phyloP scores from a whole-genome alignment of 2,797 vertebrate species.

The Babyrousa celebensis region DNA sequence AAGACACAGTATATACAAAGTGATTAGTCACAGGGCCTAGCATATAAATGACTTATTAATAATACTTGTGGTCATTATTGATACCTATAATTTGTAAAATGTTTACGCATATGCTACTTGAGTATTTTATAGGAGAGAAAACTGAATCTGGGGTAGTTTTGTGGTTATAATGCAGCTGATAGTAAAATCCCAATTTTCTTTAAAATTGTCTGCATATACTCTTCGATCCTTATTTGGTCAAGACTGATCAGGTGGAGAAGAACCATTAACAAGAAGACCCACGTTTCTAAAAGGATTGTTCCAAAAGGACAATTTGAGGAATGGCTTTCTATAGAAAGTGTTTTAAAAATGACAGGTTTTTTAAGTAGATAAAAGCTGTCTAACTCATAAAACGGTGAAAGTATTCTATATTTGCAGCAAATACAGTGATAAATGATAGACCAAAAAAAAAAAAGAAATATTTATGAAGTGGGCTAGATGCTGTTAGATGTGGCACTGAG shows the following conservation, averaged over 20 bases:
- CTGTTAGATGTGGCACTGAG: background rate
- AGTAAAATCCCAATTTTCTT: slow-evolving; percentile 4
- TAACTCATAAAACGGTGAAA: background rate
- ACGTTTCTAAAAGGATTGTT: slow-evolving; percentile 41
- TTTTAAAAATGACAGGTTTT: slow-evolving; percentile 33
- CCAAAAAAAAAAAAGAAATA: background rate
- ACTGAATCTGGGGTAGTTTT: background rate
- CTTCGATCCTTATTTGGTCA: background rate
- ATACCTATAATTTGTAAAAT: background rate
- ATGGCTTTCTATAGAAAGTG: background rate
- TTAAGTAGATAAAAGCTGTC: background rate
- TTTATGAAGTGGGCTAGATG: background rate
- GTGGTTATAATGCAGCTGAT: background rate
- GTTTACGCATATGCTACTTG: background rate
- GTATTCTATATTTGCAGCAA: background rate
- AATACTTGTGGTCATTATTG: background rate
- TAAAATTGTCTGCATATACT: background rate
- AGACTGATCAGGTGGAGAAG: background rate
- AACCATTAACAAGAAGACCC: background rate
- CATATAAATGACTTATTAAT: background rate
- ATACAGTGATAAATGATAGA: background rate
- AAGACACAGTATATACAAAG: background rate
- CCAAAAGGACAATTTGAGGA: background rate
- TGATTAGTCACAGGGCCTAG: background rate
- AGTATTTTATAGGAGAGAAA: background rate